Evolutionary conservation across 2,888 invertebrate genomes (phyloP).

Genomic region (Lissonota sp.): DNA sequence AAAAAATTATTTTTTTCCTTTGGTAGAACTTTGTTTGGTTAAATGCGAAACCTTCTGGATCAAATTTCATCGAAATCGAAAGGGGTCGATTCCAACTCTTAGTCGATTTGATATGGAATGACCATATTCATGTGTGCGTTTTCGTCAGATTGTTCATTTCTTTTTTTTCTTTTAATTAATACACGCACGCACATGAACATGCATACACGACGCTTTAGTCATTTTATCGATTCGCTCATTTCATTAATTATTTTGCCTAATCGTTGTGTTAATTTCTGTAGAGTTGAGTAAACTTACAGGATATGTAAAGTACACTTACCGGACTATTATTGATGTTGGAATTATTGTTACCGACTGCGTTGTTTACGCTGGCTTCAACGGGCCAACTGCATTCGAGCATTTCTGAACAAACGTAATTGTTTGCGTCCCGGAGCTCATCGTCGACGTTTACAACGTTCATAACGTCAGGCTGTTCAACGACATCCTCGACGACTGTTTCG

Average conservation of each 20-base stretch:
- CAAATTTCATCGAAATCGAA: too few relatives aligned
- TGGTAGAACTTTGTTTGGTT: too few relatives aligned
- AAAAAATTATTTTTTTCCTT: too few relatives aligned
- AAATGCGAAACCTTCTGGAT: too few relatives aligned
- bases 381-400: slow-evolving; percentile 82
- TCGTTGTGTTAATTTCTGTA: slow-evolving; percentile 5
- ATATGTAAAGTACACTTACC: slow-evolving; percentile 50
- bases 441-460: slow-evolving; percentile 84
- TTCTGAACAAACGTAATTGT: slow-evolving; percentile 88
- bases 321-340: slow-evolving; percentile 64
- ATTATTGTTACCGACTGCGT: slow-evolving; percentile 76
- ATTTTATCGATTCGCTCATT: neutral
- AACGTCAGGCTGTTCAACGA: slow-evolving; percentile 70
- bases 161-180: neutral
- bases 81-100: too few relatives aligned
- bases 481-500: slow-evolving; percentile 62
- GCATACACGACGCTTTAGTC: too few relatives aligned
- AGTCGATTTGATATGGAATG: too few relatives aligned
- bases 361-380: slow-evolving; percentile 76
- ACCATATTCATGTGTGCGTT: too few relatives aligned
- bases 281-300: too few relatives aligned
- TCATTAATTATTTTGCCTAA: slow-evolving; percentile 10
- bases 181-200: too few relatives aligned
- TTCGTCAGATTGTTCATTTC: neutral
- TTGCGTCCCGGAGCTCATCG: slow-evolving; percentile 90